These are phyloP conservation scores for Protobothrops flavoviridis DNA, from an alignment of 2,113 vertebrate species.

Conservation along the genomic window DNA sequence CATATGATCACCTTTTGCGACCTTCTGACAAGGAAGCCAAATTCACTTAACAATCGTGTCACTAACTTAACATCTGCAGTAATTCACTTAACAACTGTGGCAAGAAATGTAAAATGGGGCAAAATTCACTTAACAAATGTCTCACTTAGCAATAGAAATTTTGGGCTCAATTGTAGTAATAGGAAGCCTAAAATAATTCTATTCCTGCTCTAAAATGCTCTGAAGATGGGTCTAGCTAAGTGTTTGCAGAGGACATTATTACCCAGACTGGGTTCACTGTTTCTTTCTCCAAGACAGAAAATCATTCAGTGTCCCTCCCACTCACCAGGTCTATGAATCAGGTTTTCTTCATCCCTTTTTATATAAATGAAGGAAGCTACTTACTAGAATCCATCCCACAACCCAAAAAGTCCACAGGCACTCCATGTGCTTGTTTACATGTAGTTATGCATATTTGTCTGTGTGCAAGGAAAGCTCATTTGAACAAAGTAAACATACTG, in stretches of 20 bases:
- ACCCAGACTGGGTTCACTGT: not conserved
- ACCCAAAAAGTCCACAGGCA: not conserved
- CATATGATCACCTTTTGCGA: not conserved
- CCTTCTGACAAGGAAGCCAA: not conserved
- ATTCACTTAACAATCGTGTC: not conserved
- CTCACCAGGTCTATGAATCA: not conserved
- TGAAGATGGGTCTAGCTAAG: too few relatives aligned
- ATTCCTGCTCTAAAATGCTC: too few relatives aligned
- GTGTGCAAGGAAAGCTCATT: not conserved
- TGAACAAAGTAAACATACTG: not conserved
- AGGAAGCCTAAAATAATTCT: not conserved
- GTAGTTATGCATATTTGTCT: not conserved
- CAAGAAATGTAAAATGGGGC: too few relatives aligned
- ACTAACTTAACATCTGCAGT: not conserved
- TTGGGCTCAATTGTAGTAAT: too few relatives aligned
- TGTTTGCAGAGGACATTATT: too few relatives aligned
- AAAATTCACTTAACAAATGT: too few relatives aligned
- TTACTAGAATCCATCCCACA: not conserved
- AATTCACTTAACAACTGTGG: too few relatives aligned
- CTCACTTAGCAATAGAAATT: too few relatives aligned
- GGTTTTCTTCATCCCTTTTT: not conserved
- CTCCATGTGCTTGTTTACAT: not conserved
- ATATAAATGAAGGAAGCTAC: not conserved
- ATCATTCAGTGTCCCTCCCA: not conserved
- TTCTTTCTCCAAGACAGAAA: not conserved